Conservation (phyloP, 2,797 vertebrate genomes). For the Enoplosus armatus region DNA sequence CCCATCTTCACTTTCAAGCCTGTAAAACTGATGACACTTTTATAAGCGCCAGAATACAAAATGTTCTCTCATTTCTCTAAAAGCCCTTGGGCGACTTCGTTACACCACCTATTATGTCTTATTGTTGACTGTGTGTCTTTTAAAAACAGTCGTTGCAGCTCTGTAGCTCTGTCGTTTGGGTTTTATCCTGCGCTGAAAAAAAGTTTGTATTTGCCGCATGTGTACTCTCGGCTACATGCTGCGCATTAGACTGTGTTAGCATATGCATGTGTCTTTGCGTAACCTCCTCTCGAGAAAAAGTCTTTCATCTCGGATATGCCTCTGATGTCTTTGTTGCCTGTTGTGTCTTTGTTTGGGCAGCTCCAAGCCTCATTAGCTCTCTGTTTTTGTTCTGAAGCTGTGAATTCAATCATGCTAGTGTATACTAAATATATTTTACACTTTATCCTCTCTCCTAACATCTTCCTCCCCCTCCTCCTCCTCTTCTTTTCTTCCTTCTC, state of each 20-base stretch:
- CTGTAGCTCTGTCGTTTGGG: not conserved
- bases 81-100: not conserved
- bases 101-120: not conserved
- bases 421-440: not conserved
- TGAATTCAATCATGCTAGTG: not conserved
- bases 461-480: too few relatives aligned
- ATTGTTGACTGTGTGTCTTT: not conserved
- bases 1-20: too few relatives aligned
- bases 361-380: slow-evolving; percentile 22
- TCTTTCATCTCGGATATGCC: slow-evolving; percentile 33
- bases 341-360: slow-evolving; percentile 6
- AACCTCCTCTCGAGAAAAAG: not conserved
- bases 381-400: not conserved
- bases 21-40: not conserved
- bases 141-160: not conserved
- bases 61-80: not conserved
- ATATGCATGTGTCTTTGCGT: slow-evolving; percentile 1
- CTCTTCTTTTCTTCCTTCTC: not conserved
- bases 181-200: not conserved
- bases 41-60: not conserved
- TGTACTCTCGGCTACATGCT: not conserved
- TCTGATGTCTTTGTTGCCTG: slow-evolving; percentile 43
- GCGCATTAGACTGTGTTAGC: not conserved
- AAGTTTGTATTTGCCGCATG: not conserved
- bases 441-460: not conserved